Conservation (phyloP, 2,797 vertebrate genomes). For the Sebastiscus albofasciatus region DNA sequence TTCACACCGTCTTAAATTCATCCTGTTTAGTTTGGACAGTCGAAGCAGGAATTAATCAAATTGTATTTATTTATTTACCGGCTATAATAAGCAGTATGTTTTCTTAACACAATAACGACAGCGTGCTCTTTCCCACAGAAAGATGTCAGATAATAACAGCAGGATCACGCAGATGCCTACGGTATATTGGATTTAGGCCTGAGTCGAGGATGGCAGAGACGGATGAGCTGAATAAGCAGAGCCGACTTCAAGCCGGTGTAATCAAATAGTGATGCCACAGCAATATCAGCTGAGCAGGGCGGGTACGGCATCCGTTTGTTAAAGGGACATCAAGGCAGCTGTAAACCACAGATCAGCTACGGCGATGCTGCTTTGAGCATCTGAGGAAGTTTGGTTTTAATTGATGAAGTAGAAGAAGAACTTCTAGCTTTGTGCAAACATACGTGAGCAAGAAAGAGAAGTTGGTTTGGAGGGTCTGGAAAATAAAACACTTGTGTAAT, state of each 20-base stretch:
- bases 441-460: background rate
- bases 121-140: background rate
- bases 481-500: too few relatives aligned
- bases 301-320: slow-evolving; percentile 1
- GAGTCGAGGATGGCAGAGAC: slow-evolving; percentile 51
- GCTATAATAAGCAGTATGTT: background rate
- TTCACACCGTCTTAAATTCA: background rate
- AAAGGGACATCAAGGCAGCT: background rate
- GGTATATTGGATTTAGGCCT: slow-evolving; percentile 54
- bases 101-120: background rate
- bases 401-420: background rate
- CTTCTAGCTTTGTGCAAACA: background rate
- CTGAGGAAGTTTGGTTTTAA: background rate
- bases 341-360: background rate
- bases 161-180: slow-evolving; percentile 8
- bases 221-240: slow-evolving; percentile 68
- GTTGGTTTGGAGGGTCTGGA: background rate
- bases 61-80: background rate
- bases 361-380: background rate
- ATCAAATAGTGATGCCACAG: slow-evolving; percentile 63
- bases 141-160: slow-evolving; percentile 21
- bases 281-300: slow-evolving; percentile 25
- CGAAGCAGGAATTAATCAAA: background rate
- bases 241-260: slow-evolving; percentile 38
- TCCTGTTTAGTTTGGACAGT: background rate